phyloP scores from a whole-genome alignment of 2,797 vertebrate genomes.

The Chrysolophus pictus region DNA sequence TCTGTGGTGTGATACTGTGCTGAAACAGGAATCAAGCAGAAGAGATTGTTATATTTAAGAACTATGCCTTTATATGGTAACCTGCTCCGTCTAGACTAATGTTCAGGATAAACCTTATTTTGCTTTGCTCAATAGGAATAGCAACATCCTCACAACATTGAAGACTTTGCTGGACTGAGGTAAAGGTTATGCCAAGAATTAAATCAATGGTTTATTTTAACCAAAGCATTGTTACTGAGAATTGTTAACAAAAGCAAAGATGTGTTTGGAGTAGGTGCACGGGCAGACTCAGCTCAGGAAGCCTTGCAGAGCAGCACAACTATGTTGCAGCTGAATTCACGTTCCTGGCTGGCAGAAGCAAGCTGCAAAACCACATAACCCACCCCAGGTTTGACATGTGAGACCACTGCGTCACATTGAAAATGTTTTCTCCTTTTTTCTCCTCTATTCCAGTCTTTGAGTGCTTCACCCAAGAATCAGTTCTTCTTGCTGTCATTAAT shows the following conservation, averaged over 20 bases:
- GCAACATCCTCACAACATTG: constrained; percentile 9
- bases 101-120: constrained; percentile 49
- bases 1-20: constrained; percentile 12
- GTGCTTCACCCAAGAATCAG: background rate
- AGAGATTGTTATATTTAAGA: constrained; percentile 33
- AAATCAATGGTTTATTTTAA: constrained; percentile 54
- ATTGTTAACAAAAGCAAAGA: background rate
- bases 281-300: background rate
- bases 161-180: constrained; percentile 21
- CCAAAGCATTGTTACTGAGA: background rate
- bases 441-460: background rate
- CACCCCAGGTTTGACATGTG: background rate
- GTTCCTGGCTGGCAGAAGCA: background rate
- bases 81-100: constrained; percentile 26
- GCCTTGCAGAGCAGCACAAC: background rate
- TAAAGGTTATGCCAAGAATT: constrained; percentile 41
- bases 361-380: background rate
- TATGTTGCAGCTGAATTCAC: background rate
- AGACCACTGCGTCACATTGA: background rate
- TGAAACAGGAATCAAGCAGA: constrained; percentile 48
- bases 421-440: background rate
- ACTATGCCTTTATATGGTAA: constrained; percentile 49
- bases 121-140: constrained; percentile 45
- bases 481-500: background rate
- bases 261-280: accelerated